These are phyloP conservation scores for Actinia tenebrosa DNA, from an alignment of 64 coral and sea anemone genomes.

Conservation along the genomic window DNA sequence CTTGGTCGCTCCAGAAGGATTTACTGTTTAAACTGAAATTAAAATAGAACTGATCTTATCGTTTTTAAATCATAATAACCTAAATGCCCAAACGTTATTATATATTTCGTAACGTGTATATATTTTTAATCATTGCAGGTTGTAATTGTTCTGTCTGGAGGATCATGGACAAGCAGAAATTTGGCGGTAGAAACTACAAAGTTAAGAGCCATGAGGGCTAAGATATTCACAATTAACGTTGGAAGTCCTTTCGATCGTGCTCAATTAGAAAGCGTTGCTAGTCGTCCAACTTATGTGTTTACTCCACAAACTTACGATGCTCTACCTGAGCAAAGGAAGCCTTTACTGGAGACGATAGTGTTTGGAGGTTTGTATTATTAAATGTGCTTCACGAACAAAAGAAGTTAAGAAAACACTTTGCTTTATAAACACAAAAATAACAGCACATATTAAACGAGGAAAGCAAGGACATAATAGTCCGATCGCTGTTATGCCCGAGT, in stretches of 20 bases:
- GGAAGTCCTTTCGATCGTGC: slow-evolving; percentile 7
- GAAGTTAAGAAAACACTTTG: too few species aligned
- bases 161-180: background rate
- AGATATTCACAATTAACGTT: slow-evolving; percentile 53
- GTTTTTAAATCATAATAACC: too few species aligned
- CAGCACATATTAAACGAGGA: too few species aligned
- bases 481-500: too few species aligned
- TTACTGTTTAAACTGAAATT: too few species aligned
- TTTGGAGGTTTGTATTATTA: background rate
- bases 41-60: too few species aligned
- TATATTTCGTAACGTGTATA: too few species aligned
- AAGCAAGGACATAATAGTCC: too few species aligned
- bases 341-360: slow-evolving; percentile 2
- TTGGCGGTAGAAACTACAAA: background rate
- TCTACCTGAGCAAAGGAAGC: background rate
- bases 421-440: too few species aligned
- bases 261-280: background rate
- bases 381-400: background rate
- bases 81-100: too few species aligned
- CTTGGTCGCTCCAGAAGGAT: too few species aligned
- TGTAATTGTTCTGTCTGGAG: background rate
- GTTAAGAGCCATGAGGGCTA: slow-evolving; percentile 3
- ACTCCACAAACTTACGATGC: background rate
- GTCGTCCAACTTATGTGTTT: slow-evolving; percentile 6
- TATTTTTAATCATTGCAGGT: background rate